These are phyloP conservation scores for Watsonalla cultraria DNA, from an alignment of 2,888 invertebrate species.

Conservation along the genomic window DNA sequence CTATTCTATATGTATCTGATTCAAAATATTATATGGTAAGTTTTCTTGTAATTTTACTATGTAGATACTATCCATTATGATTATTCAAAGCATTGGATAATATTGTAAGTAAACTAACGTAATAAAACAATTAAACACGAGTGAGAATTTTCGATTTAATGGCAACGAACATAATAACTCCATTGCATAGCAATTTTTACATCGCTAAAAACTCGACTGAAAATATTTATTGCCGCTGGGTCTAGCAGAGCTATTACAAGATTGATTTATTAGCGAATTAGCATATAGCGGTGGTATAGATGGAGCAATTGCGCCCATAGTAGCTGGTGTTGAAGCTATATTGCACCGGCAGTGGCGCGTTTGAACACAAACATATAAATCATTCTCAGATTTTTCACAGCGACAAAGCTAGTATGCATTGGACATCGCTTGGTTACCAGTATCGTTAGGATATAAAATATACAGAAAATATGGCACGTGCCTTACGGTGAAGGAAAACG, in stretches of 20 bases:
- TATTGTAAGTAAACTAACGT: too few relatives aligned
- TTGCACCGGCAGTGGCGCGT: not conserved
- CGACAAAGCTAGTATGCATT: not conserved
- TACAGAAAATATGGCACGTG: too few relatives aligned
- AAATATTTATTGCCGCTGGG: not conserved
- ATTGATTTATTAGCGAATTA: constrained; percentile 2
- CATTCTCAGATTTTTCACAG: not conserved
- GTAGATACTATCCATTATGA: too few relatives aligned
- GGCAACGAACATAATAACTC: too few relatives aligned
- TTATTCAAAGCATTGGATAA: too few relatives aligned
- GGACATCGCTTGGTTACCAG: not conserved
- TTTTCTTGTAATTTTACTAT: too few relatives aligned
- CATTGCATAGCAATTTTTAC: too few relatives aligned
- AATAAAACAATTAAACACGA: too few relatives aligned
- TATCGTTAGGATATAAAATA: too few relatives aligned
- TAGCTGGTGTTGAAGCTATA: constrained; percentile 1
- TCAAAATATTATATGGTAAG: too few relatives aligned
- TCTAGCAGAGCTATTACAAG: not conserved
- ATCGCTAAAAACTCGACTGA: not conserved
- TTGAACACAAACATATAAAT: not conserved
- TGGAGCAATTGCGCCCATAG: not conserved
- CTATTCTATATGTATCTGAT: not conserved
- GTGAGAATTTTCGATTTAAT: too few relatives aligned
- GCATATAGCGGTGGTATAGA: not conserved
- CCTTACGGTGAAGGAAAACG: too few relatives aligned